phyloP scores from a whole-genome alignment of 2,113 vertebrate species.

The Cyanoramphus novaezelandiae region DNA sequence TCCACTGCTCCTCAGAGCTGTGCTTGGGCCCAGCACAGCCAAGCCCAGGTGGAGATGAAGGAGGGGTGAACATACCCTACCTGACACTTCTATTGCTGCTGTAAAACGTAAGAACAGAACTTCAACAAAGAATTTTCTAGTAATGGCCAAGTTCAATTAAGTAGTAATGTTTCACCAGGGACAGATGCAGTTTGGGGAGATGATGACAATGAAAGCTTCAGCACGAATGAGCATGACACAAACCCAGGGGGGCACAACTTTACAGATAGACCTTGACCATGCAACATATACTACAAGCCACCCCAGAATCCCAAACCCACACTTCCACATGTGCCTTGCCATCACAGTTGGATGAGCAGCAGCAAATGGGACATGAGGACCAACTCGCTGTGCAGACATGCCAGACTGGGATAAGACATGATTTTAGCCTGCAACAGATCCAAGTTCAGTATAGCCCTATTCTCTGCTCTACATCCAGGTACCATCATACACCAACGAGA shows the following conservation, averaged over 20 bases:
- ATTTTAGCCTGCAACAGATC: background rate
- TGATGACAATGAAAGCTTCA: background rate
- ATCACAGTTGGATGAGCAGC: rapidly evolving
- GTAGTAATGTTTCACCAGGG: background rate
- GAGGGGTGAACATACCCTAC: background rate
- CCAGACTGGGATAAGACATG: rapidly evolving
- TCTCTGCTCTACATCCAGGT: background rate
- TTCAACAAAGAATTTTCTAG: background rate
- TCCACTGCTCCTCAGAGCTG: rapidly evolving
- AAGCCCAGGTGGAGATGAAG: background rate
- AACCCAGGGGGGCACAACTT: background rate
- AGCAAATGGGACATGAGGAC: background rate
- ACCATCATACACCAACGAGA: background rate
- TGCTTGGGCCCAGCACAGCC: background rate
- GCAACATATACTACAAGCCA: background rate
- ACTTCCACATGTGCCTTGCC: background rate
- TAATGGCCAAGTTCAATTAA: background rate
- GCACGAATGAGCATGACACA: background rate
- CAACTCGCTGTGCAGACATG: background rate
- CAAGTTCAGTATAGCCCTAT: no score
- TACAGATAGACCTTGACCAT: background rate
- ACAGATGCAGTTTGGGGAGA: background rate
- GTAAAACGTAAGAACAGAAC: background rate
- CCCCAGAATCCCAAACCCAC: background rate
- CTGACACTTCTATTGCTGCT: background rate